Evolutionary conservation across 2,797 vertebrate genomes (phyloP), one percentile per base, ranked within the genome.

Genomic region (Leptoclinus maculatus): DNA sequence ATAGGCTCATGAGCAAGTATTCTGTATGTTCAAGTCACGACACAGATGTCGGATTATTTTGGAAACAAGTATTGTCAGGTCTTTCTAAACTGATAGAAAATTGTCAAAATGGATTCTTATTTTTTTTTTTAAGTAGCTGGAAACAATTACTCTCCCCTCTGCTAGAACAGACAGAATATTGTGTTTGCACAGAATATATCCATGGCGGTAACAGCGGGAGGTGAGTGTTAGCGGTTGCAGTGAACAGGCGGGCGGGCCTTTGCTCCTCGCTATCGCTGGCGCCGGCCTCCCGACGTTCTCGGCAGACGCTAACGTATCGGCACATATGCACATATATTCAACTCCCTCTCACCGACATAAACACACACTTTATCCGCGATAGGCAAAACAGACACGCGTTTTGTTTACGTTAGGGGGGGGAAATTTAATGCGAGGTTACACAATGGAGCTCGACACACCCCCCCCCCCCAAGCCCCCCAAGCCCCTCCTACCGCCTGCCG

Each of bases 371-470:
- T 95, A 96, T 95, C 95, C 93, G 93, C 94, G 96, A 96, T 96
- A 96, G 96, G 95, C 96, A 96, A 97, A 97, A 96, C 96, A 98
- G 96, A 93, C 94, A 91, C 82, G 85, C 96, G 95, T 98, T 98
- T 97, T 98, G 95, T 97, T 96, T 97, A 95, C 92, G 93, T 94
- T 93, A 70, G 21, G 51, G 23, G 51, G 23, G 51, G 84, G 87
- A 93, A 93, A 97, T 96, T 96, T 97, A 97, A 95, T 96, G 95
- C 90, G 95, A 96, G 96, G 96, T 97, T 97, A 96, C 96, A 98
- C 97, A 97, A 97, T 97, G 95, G 95, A 96, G 95, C 95, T 92
- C 93, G 92, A 95, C 95, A 93, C n/a, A n/a, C n/a, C n/a, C n/a
- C n/a, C n/a, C n/a, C n/a, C 95, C 95, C 95, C 8, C 23, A 7